Evolutionary conservation across 30 jellyfish, hydroid and myxozoan genomes (phyloP).

Genomic region (Sanderia malayensis): DNA sequence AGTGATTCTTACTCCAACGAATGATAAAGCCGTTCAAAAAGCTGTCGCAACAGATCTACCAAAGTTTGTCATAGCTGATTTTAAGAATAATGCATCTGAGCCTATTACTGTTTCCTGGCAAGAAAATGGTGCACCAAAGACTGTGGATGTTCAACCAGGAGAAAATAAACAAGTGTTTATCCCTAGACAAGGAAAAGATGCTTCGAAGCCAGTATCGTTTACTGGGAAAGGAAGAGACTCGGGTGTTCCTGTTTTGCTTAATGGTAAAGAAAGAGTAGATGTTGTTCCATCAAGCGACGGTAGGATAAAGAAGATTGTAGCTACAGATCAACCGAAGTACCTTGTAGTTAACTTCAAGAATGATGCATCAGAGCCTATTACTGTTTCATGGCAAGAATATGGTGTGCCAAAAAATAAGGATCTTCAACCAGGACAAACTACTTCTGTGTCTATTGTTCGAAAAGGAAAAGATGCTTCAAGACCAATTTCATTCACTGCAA

Average conservation of each 20-base stretch:
- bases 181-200: background rate
- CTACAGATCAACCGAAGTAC: constrained; percentile 14
- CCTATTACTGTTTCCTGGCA: constrained; percentile 31
- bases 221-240: background rate
- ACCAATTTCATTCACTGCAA: constrained; percentile 15
- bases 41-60: constrained; percentile 12
- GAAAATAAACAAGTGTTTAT: background rate
- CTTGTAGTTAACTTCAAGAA: constrained; percentile 25
- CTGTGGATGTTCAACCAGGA: constrained; percentile 1
- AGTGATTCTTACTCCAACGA: background rate
- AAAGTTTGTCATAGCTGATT: background rate
- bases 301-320: background rate
- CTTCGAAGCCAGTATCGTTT: background rate
- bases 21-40: background rate
- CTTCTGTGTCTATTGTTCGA: background rate
- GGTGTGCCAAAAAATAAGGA: constrained; percentile 12
- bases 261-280: background rate
- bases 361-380: constrained; percentile 34
- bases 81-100: constrained; percentile 35
- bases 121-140: constrained; percentile 24
- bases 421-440: constrained; percentile 9
- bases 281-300: constrained; percentile 5
- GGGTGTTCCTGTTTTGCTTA: background rate
- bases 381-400: constrained; percentile 11
- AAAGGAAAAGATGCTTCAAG: constrained; percentile 9